Base-by-base conservation (phyloP, 2,113 vertebrate species). In the Otolemur garnettii region DNA sequence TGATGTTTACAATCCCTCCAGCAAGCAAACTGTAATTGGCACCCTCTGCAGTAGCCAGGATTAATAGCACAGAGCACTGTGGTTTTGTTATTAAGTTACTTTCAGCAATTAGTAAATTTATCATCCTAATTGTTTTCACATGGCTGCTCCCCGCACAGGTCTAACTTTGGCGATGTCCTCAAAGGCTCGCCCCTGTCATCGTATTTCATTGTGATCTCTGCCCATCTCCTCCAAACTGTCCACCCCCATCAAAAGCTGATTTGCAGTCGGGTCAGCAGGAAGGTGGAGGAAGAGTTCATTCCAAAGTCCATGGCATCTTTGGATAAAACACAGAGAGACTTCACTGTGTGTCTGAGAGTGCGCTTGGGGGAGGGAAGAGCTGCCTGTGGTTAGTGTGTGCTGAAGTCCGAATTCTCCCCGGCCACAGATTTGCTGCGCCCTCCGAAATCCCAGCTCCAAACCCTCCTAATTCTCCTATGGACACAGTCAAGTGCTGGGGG, bases 101-200 rank as follows among this genome's bases (percentile, higher is more conserved):
- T 72, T 87, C 87, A 22, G 72, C 83, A 93, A 96, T 96, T 97
- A 97, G 96, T 93, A 93, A 95, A 97, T 96, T 95, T 96, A 97
- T 93, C 80, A 92, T 92, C 91, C 95, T 96, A 87, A 97, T 93
- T 64, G 95, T 77, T 96, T 96, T 77, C 83, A 1, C 92, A 95
- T 91, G 95, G 91, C 94, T 21, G 88, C 95, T 93, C 78, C 0
- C 3, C 1, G 7, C 66, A 19, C 28, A 11, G 30, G 69, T 14
- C 91, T 30, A 22, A 21, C 75, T 64, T 62, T 1, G 0, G 35
- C 3, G 1, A 7, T 2, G 82, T 81, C 95, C 94, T 86, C 9
- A 8, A 30, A 6, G 82, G 18, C 88, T 59, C 89, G 57, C 22
- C 45, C 77, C 79, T 57, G 89, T 93, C 86, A 28, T 69, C 91